Evolutionary conservation across 1,140 invertebrate genomes (phyloP).

Genomic region (Musca vetustissima): DNA sequence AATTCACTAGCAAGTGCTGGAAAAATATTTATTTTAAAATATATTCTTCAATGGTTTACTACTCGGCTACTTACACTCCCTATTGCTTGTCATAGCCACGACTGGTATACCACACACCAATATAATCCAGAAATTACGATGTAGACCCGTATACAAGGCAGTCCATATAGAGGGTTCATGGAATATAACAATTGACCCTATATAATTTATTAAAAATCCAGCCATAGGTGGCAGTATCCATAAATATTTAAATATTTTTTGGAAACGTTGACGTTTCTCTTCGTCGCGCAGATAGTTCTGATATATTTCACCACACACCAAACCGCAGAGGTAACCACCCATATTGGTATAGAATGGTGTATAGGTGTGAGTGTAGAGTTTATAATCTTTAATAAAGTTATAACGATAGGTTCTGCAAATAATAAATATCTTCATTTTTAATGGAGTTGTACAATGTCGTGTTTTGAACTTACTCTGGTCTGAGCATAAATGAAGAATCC

Average conservation of each 20-base stretch:
- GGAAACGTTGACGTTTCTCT: not conserved
- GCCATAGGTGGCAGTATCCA: too few species aligned
- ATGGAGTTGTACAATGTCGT: too few species aligned
- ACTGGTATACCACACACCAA: not conserved
- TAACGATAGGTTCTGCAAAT: constrained; percentile 3
- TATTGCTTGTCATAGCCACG: not conserved
- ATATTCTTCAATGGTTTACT: too few species aligned
- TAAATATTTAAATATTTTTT: not conserved
- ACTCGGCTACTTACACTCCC: not conserved
- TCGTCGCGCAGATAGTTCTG: not conserved
- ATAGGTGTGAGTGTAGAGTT: not conserved
- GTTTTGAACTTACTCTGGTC: too few species aligned
- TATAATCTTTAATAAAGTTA: not conserved
- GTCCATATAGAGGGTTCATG: not conserved
- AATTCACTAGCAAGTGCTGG: too few species aligned
- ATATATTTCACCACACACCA: not conserved
- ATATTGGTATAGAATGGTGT: not conserved
- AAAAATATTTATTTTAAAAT: too few species aligned
- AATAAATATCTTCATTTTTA: too few species aligned
- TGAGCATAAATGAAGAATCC: too few species aligned
- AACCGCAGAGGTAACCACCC: not conserved
- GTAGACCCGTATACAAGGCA: constrained; percentile 1
- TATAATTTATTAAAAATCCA: not conserved
- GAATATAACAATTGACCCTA: not conserved
- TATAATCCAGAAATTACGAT: not conserved